A percentile compares a stretch with the other conserved stretches of the same genome.
These are phyloP conservation scores for Stenurella melanura DNA, from an alignment of 2,888 invertebrate genomes.

Conservation along the genomic window DNA sequence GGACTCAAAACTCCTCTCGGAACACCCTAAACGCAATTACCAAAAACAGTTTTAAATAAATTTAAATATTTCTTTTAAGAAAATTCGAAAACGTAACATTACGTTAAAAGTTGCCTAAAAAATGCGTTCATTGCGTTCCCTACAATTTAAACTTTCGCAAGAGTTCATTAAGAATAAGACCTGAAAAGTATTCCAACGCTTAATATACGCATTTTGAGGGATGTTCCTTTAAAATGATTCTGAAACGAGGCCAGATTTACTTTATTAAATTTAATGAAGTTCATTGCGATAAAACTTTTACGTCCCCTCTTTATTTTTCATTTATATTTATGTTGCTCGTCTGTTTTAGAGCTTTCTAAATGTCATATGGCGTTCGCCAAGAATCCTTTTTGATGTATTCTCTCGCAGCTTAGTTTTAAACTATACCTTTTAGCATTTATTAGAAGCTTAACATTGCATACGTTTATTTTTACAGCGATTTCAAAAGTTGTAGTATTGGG, in stretches of 20 bases:
- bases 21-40: slow-evolving; percentile 21
- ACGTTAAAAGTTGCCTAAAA: slow-evolving; percentile 20
- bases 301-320: slow-evolving; percentile 52
- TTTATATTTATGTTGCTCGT: slow-evolving; percentile 51
- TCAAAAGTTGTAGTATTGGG: too few species aligned
- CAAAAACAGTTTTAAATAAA: slow-evolving; percentile 36
- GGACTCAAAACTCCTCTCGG: background rate
- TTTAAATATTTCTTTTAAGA: slow-evolving; percentile 30
- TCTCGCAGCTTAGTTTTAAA: background rate
- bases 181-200: slow-evolving; percentile 35
- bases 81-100: slow-evolving; percentile 30
- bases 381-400: slow-evolving; percentile 44
- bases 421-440: background rate
- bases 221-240: slow-evolving; percentile 44
- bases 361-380: slow-evolving; percentile 44
- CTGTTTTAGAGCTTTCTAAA: slow-evolving; percentile 41
- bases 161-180: slow-evolving; percentile 48
- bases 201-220: slow-evolving; percentile 38
- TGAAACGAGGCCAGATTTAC: slow-evolving; percentile 52
- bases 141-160: slow-evolving; percentile 39
- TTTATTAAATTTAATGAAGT: slow-evolving; percentile 60
- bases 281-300: slow-evolving; percentile 55
- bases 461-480: background rate
- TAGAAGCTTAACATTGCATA: background rate
- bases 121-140: slow-evolving; percentile 13